These are phyloP conservation scores for Actinernus sp. DNA, from an alignment of 92 coral and sea anemone species.

Conservation along the genomic window DNA sequence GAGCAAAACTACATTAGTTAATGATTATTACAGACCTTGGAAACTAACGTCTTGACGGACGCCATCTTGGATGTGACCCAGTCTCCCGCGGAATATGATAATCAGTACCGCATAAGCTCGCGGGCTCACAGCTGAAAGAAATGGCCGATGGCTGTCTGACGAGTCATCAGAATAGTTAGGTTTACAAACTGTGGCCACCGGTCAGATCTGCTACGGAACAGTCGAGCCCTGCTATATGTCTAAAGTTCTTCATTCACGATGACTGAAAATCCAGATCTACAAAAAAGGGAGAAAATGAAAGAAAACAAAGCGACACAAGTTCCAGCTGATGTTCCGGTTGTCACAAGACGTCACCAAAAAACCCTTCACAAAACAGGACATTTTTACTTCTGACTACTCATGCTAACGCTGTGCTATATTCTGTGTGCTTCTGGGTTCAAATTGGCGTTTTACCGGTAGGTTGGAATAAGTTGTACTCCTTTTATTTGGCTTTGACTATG, in stretches of 20 bases:
- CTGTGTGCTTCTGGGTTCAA: constrained; percentile 96
- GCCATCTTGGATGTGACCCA: constrained; percentile 55
- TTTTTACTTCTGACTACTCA: constrained; percentile 78
- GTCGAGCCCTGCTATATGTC: too few relatives aligned
- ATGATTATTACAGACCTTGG: too few relatives aligned
- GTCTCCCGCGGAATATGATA: constrained; percentile 13
- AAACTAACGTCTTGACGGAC: constrained; percentile 20
- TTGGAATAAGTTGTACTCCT: too few relatives aligned
- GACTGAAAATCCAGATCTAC: constrained; percentile 36
- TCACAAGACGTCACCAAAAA: too few relatives aligned
- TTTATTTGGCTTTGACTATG: not conserved
- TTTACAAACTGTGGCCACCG: too few relatives aligned
- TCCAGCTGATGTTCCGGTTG: too few relatives aligned
- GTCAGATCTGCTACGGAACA: too few relatives aligned
- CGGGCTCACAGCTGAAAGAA: constrained; percentile 26
- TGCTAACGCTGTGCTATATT: constrained; percentile 81
- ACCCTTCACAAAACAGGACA: constrained; percentile 39
- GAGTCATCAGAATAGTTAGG: too few relatives aligned
- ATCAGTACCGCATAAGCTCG: constrained; percentile 9
- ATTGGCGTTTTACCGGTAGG: constrained; percentile 93
- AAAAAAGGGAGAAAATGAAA: constrained; percentile 33
- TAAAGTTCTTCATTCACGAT: constrained; percentile 23
- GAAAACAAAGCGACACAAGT: constrained; percentile 10
- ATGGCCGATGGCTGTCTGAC: too few relatives aligned
- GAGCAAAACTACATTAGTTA: too few relatives aligned